phyloP scores from a whole-genome alignment of 2,888 invertebrate species.

The Troides oblongomaculatus region DNA sequence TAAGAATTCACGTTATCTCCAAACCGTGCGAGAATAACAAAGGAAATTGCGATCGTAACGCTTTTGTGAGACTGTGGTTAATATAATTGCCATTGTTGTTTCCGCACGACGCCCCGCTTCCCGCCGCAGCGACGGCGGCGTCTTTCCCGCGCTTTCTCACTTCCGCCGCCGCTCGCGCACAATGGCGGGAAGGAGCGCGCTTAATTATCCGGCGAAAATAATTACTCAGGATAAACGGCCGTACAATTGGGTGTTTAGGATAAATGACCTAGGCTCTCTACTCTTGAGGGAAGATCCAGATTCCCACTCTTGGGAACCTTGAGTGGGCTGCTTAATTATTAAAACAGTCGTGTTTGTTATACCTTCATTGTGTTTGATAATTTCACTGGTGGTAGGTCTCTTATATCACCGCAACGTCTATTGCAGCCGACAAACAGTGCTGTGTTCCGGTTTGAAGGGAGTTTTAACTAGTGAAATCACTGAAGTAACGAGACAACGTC shows the following conservation, averaged over 20 bases:
- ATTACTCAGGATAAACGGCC: neutral
- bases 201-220: conserved; percentile 30
- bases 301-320: too few species aligned
- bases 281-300: too few species aligned
- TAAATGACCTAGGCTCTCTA: neutral
- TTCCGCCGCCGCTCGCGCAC: conserved; percentile 32
- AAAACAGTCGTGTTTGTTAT: too few species aligned
- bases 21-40: conserved; percentile 22
- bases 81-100: conserved; percentile 31
- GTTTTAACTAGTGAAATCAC: too few species aligned
- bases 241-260: neutral
- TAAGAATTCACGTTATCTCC: neutral
- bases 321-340: too few species aligned
- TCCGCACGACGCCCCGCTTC: conserved; percentile 29
- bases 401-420: too few species aligned
- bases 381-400: too few species aligned
- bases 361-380: too few species aligned
- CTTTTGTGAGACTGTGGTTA: conserved; percentile 27
- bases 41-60: conserved; percentile 31
- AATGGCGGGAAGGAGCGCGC: conserved; percentile 37
- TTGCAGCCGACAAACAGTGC: too few species aligned
- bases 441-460: too few species aligned
- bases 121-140: conserved; percentile 35
- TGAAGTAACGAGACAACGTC: too few species aligned
- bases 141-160: conserved; percentile 41